These are phyloP conservation scores for Trichosurus vulpecula DNA, from an alignment of 2,797 vertebrate genomes.

Conservation along the genomic window DNA sequence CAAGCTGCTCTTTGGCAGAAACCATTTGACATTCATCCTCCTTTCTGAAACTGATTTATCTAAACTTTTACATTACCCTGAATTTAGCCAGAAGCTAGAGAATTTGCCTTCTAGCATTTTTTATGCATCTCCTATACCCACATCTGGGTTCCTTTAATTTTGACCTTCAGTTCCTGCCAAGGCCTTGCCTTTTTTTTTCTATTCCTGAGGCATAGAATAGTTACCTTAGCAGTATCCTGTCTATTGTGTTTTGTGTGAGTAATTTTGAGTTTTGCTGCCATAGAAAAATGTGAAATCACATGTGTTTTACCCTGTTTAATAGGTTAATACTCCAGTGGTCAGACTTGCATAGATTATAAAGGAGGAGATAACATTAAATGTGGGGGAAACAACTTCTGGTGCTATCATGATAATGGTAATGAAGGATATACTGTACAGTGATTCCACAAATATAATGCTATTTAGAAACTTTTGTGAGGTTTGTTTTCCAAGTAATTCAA, in stretches of 20 bases:
- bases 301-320: slow-evolving; percentile 10
- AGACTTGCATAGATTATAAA: neutral
- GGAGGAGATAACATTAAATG: neutral
- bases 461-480: neutral
- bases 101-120: slow-evolving; percentile 65
- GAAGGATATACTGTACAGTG: neutral
- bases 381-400: slow-evolving; percentile 4
- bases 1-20: slow-evolving; percentile 57
- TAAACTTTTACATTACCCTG: slow-evolving; percentile 65
- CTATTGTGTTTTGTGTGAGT: slow-evolving; percentile 45
- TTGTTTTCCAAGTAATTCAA: slow-evolving; percentile 13
- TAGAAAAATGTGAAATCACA: slow-evolving; percentile 36
- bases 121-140: slow-evolving; percentile 43
- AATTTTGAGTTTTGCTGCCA: slow-evolving; percentile 45
- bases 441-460: neutral
- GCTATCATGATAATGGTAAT: slow-evolving; percentile 1
- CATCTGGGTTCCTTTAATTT: slow-evolving; percentile 43
- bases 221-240: slow-evolving; percentile 49
- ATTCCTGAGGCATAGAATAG: slow-evolving; percentile 4
- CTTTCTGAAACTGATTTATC: slow-evolving; percentile 68
- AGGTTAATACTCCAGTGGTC: slow-evolving; percentile 29
- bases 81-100: slow-evolving; percentile 58
- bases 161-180: slow-evolving; percentile 56
- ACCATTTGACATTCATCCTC: slow-evolving; percentile 57
- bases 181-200: slow-evolving; percentile 33